These are phyloP conservation scores for Falco peregrinus DNA, from an alignment of 2,797 vertebrate species.

Conservation along the genomic window DNA sequence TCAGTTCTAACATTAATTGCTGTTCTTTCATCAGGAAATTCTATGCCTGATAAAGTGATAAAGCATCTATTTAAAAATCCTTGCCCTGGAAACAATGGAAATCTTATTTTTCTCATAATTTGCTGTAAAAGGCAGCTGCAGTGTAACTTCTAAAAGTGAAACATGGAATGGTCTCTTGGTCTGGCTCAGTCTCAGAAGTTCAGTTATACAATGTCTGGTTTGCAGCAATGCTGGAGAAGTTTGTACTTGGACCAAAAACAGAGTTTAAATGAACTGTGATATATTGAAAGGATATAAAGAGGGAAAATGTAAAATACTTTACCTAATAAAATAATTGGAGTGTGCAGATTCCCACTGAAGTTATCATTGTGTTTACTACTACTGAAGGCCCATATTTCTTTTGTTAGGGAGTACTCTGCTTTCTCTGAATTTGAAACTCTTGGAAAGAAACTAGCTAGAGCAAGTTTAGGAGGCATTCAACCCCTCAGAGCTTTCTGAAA, in stretches of 20 bases:
- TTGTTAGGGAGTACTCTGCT: background rate
- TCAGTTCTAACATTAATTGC: conserved; percentile 59
- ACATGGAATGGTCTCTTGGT: background rate
- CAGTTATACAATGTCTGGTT: background rate
- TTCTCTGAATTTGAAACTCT: background rate
- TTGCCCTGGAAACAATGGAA: conserved; percentile 39
- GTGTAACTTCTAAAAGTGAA: conserved; percentile 13
- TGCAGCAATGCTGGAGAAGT: background rate
- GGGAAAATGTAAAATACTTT: background rate
- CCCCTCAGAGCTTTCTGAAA: background rate
- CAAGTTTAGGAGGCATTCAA: background rate
- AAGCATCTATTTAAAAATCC: conserved; percentile 60
- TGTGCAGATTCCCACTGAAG: background rate
- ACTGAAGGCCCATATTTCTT: background rate
- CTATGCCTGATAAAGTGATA: conserved; percentile 56
- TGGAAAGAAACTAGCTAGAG: background rate
- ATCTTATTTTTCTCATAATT: conserved; percentile 42
- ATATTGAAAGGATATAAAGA: background rate
- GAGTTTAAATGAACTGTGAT: background rate
- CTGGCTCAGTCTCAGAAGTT: conserved; percentile 15
- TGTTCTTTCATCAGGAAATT: conserved; percentile 64
- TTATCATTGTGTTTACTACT: background rate
- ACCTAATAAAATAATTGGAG: background rate
- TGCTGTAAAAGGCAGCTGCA: conserved; percentile 33
- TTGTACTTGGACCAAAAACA: background rate